Evolutionary conservation across 2,113 vertebrate genomes (phyloP).

Genomic region (Tyto alba): DNA sequence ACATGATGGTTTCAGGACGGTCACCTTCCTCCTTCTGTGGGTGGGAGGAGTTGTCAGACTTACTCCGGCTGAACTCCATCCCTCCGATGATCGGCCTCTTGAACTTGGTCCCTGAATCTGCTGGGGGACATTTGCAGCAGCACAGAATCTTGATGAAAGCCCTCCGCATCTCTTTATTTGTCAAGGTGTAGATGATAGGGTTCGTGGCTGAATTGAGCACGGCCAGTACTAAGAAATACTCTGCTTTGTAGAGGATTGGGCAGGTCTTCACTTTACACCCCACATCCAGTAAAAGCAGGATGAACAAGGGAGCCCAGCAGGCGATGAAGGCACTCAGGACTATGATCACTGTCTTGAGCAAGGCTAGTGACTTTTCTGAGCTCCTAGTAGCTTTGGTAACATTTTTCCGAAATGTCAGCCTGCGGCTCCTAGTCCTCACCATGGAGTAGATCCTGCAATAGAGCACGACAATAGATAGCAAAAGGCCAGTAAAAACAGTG

Average conservation of each 20-base stretch:
- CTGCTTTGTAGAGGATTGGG: constrained; percentile 85
- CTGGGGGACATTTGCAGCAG: constrained; percentile 76
- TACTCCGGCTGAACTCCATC: constrained; percentile 92
- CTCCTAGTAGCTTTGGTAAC: constrained; percentile 84
- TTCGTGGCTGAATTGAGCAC: constrained; percentile 97
- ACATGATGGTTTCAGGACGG: constrained; percentile 84
- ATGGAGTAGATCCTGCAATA: constrained; percentile 93
- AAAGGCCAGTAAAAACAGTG: constrained; percentile 89
- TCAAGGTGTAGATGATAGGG: constrained; percentile 97
- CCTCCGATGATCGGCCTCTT: constrained; percentile 86
- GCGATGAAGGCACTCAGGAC: constrained; percentile 95
- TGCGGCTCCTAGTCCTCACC: constrained; percentile 90
- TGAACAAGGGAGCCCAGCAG: constrained; percentile 96
- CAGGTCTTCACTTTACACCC: constrained; percentile 86
- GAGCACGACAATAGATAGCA: constrained; percentile 91
- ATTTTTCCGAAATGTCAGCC: constrained; percentile 90
- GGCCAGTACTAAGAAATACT: constrained; percentile 94
- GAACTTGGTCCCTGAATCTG: constrained; percentile 75
- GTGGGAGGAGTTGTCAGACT: constrained; percentile 94
- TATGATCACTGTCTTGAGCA: constrained; percentile 96
- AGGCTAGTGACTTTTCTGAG: constrained; percentile 92
- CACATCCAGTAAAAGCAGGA: constrained; percentile 94
- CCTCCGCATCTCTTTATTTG: constrained; percentile 96
- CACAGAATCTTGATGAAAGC: constrained; percentile 90
- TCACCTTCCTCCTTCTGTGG: constrained; percentile 91